Percentiles rank a stretch among this genome's conserved stretches.
phyloP scores from a whole-genome alignment of 2,113 vertebrate genomes.

The Sphaerodactylus townsendi region DNA sequence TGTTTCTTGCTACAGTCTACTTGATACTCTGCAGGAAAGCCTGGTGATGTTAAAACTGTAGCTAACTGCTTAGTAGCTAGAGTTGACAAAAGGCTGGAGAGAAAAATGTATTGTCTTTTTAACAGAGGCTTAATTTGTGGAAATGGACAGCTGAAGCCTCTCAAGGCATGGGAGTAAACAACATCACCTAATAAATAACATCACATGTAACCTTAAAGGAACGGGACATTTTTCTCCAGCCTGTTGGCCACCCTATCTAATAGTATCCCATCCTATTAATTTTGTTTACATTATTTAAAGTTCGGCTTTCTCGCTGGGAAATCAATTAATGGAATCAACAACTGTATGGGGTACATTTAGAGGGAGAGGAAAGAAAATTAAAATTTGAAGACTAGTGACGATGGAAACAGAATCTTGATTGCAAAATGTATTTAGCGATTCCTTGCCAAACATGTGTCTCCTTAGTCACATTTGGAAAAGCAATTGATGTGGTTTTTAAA shows the following conservation, averaged over 20 bases:
- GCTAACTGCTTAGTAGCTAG: background rate
- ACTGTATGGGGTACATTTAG: background rate
- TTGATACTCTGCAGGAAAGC: background rate
- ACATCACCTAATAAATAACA: no score
- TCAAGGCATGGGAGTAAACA: no score
- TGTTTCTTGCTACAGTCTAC: background rate
- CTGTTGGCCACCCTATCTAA: no score
- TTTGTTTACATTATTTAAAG: no score
- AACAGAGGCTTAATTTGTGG: no score
- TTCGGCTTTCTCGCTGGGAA: no score
- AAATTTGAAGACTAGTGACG: slow-evolving; percentile 10
- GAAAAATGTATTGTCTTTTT: no score
- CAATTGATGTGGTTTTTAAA: slow-evolving; percentile 49
- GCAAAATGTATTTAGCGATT: slow-evolving; percentile 40
- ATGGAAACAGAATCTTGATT: slow-evolving; percentile 45
- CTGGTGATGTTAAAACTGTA: background rate
- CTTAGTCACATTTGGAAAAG: slow-evolving; percentile 36
- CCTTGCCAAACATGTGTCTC: slow-evolving; percentile 43
- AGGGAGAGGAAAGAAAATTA: background rate
- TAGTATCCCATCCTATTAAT: background rate
- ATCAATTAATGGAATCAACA: no score
- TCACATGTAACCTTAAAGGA: no score
- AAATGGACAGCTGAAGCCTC: no score
- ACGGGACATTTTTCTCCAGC: no score
- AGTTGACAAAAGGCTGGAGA: no score